Conservation (phyloP, 2,888 invertebrate species). For the Imbricaverruca yamaguchii region DNA sequence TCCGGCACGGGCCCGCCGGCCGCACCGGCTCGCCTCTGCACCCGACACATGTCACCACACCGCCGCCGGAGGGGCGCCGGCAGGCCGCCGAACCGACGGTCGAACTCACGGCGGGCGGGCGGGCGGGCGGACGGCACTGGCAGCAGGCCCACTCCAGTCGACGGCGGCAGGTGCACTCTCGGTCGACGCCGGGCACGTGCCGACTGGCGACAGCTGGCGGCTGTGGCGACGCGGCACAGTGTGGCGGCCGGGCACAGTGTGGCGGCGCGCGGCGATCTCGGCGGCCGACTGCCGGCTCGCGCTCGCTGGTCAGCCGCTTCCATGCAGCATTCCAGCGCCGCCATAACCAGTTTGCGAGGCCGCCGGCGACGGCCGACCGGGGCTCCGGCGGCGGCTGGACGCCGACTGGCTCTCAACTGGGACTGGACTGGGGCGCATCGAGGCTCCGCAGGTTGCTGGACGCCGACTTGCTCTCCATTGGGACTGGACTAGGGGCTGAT, state of each 20-base stretch:
- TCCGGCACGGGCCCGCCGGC: too few species aligned
- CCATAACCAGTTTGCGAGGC: constrained; percentile 9
- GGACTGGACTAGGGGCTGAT: too few species aligned
- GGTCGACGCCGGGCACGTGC: too few species aligned
- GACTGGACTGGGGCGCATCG: too few species aligned
- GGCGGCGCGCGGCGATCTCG: background rate
- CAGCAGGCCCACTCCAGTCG: too few species aligned
- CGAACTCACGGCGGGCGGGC: background rate
- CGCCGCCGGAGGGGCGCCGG: background rate
- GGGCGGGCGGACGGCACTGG: background rate
- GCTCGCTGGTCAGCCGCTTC: background rate
- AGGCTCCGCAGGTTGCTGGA: too few species aligned
- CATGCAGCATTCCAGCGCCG: constrained; percentile 7
- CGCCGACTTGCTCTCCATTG: too few species aligned
- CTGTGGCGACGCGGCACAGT: background rate
- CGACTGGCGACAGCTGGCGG: background rate
- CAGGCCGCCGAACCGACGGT: background rate
- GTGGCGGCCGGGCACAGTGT: background rate
- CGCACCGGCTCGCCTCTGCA: too few species aligned
- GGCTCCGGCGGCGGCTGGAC: too few species aligned
- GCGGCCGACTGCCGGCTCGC: background rate
- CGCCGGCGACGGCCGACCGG: background rate
- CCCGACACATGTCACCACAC: background rate
- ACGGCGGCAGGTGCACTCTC: too few species aligned
- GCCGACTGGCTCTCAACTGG: too few species aligned